A percentile compares a stretch with the other conserved stretches of the same genome.
phyloP scores from a whole-genome alignment of 2,888 invertebrate genomes.

The Lycaena phlaeas region DNA sequence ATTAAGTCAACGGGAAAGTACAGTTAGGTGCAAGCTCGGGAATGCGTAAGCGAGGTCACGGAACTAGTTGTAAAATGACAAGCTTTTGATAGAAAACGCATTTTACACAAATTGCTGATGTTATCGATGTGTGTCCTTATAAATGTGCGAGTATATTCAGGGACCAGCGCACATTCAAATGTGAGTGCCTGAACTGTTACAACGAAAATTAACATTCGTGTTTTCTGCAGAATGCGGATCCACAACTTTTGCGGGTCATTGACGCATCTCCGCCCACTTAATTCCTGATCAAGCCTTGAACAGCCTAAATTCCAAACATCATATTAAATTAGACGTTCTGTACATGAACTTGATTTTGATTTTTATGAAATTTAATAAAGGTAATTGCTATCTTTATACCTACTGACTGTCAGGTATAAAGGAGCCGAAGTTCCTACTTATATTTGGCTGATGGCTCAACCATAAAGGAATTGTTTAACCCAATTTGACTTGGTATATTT shows the following conservation, averaged over 20 bases:
- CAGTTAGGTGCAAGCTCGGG: conserved; percentile 72
- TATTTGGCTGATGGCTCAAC: too few relatives aligned
- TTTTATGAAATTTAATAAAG: too few relatives aligned
- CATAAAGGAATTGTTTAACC: too few relatives aligned
- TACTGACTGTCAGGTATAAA: too few relatives aligned
- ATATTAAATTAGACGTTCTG: too few relatives aligned
- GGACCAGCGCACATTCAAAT: neutral
- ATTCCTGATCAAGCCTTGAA: conserved; percentile 38
- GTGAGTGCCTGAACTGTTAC: neutral
- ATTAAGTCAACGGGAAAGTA: conserved; percentile 73
- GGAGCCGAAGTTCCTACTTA: too few relatives aligned
- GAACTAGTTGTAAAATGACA: conserved; percentile 72
- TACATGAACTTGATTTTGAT: conserved; percentile 33
- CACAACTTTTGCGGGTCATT: conserved; percentile 69
- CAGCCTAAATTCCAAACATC: conserved; percentile 21
- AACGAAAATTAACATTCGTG: conserved; percentile 16
- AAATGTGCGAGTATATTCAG: neutral
- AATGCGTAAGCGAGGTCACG: conserved; percentile 74
- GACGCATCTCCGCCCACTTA: conserved; percentile 65
- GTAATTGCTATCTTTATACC: too few relatives aligned
- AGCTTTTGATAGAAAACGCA: conserved; percentile 57
- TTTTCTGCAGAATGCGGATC: conserved; percentile 52
- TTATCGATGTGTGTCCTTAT: neutral
- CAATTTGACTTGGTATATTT: too few relatives aligned
- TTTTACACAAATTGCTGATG: conserved; percentile 38